These are phyloP conservation scores for Plectropomus leopardus DNA, from an alignment of 2,113 vertebrate genomes.

Conservation along the genomic window DNA sequence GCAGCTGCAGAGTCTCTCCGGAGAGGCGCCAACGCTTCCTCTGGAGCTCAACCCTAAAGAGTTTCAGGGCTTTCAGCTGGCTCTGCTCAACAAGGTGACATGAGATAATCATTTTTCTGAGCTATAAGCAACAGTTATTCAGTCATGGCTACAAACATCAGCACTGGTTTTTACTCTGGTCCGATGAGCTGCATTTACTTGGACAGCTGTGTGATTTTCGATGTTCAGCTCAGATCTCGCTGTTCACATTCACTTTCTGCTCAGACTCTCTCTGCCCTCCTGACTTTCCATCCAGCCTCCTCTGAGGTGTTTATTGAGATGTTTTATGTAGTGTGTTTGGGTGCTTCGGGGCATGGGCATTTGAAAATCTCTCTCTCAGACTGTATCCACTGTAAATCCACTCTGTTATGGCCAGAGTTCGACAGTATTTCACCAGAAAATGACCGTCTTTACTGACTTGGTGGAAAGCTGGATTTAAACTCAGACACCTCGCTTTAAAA, in stretches of 20 bases:
- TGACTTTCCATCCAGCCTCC: not conserved
- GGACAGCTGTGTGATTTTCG: not conserved
- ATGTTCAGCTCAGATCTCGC: not conserved
- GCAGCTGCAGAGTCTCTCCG: conserved; percentile 91
- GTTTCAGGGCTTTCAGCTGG: conserved; percentile 95
- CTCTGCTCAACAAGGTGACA: conserved; percentile 90
- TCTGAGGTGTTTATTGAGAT: not conserved
- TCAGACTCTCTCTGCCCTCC: not conserved
- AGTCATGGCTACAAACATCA: not conserved
- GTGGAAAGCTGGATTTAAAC: not conserved
- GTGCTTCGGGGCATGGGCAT: not conserved
- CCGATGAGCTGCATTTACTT: not conserved
- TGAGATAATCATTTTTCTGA: not conserved
- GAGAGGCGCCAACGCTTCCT: conserved; percentile 86
- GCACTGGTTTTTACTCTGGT: not conserved
- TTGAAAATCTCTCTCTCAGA: conserved; percentile 6
- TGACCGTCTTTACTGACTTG: not conserved
- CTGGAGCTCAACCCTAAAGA: conserved; percentile 95
- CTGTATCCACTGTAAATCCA: not conserved
- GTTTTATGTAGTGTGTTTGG: not conserved
- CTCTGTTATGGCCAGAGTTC: not conserved
- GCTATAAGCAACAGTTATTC: not conserved
- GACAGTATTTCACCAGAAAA: conserved; percentile 9
- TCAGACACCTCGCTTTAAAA: not conserved
- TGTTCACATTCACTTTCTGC: not conserved